Percentiles rank a stretch among this genome's conserved stretches.
Conservation (phyloP, 2,113 vertebrate genomes). For the Centropus bengalensis region DNA sequence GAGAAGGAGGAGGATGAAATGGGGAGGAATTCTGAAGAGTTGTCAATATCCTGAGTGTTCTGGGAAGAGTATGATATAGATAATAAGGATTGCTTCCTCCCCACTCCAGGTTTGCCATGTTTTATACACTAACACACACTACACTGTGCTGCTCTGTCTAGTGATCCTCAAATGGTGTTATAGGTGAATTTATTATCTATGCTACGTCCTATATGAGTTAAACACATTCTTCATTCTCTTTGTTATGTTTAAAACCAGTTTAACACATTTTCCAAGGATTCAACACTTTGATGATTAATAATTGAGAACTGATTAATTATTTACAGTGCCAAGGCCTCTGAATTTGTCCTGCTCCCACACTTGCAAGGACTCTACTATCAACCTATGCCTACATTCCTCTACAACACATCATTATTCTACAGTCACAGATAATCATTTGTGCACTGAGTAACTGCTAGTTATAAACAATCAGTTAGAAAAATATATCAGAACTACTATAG, state of each 20-base stretch:
- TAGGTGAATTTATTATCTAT: background rate
- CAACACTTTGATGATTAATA: slow-evolving; percentile 31
- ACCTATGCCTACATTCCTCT: background rate
- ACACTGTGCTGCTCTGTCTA: background rate
- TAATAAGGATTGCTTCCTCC: background rate
- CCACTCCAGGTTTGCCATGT: background rate
- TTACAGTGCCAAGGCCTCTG: background rate
- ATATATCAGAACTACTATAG: background rate
- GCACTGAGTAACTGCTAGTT: background rate
- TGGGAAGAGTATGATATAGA: background rate
- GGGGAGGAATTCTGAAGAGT: background rate
- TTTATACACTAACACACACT: background rate
- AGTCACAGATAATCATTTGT: background rate
- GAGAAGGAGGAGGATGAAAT: background rate
- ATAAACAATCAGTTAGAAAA: background rate
- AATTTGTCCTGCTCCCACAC: background rate
- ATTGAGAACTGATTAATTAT: slow-evolving; percentile 36
- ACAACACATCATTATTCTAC: background rate
- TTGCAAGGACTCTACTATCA: background rate
- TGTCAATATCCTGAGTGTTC: background rate
- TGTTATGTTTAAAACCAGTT: background rate
- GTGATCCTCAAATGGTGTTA: background rate
- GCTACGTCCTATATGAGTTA: background rate
- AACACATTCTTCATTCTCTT: background rate
- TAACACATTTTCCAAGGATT: background rate